phyloP scores from a whole-genome alignment of 2,888 invertebrate species.

The Netelia fuscicornis region DNA sequence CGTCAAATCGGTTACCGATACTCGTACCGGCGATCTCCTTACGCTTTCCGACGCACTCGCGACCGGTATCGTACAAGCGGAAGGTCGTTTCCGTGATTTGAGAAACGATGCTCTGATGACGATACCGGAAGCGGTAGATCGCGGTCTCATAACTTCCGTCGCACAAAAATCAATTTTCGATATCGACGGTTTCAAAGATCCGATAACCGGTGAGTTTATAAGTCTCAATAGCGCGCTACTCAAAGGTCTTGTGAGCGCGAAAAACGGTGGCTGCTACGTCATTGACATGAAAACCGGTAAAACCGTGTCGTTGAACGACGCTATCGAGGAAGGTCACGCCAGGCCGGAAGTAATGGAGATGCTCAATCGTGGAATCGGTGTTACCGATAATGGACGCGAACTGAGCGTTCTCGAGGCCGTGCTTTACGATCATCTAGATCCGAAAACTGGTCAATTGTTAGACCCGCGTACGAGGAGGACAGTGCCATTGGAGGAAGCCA shows the following conservation, averaged over 20 bases:
- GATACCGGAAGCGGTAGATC: constrained; percentile 94
- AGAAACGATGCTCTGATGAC: constrained; percentile 89
- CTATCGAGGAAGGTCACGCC: constrained; percentile 91
- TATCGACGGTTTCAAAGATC: constrained; percentile 95
- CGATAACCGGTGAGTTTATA: constrained; percentile 92
- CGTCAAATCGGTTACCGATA: constrained; percentile 94
- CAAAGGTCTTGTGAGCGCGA: constrained; percentile 91
- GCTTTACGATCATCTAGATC: constrained; percentile 94
- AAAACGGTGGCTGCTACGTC: constrained; percentile 90
- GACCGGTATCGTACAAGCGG: constrained; percentile 91
- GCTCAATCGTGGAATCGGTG: constrained; percentile 93
- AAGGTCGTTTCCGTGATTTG: constrained; percentile 90
- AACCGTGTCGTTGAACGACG: constrained; percentile 92
- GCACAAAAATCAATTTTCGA: constrained; percentile 95
- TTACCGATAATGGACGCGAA: constrained; percentile 91
- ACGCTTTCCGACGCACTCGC: constrained; percentile 94
- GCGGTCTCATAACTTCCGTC: constrained; percentile 95
- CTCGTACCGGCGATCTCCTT: constrained; percentile 91
- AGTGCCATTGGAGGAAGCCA: constrained; percentile 94
- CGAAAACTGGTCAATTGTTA: constrained; percentile 93
- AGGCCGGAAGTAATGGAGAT: constrained; percentile 95
- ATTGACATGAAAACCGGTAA: constrained; percentile 91
- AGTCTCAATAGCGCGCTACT: constrained; percentile 93
- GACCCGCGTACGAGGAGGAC: constrained; percentile 90
- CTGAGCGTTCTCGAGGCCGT: constrained; percentile 95